Base-by-base conservation (phyloP, 2,888 invertebrate species). In the Hydropsyche betteni region DNA sequence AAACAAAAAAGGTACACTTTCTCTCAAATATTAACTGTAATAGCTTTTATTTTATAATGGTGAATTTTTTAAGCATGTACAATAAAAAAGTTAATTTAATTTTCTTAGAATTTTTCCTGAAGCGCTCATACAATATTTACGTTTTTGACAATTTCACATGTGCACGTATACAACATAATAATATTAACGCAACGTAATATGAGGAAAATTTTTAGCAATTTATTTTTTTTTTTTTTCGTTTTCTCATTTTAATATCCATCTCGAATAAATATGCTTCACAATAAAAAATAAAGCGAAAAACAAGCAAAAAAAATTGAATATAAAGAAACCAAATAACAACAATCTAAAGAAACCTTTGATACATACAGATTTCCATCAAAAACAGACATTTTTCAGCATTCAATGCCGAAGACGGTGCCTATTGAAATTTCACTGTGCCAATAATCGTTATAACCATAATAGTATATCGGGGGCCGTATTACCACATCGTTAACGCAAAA, bases 401-500 rank as follows among this genome's bases (percentile, higher is more conserved):
- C 44, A 6, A 8, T 8, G 10, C 10, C 44, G 44, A 44, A 44
- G 44, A 44, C 7, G 44, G 4, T 10, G 10, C 6, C 10, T 10
- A 10, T 44, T 10, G 44, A 44, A 44, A 44, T 44, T 44, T 44
- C 44, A 6, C 44, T 8, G 44, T 44, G 44, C 44, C 44, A 44
- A 44, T 44, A 44, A 44, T 44, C 44, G 44, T 58, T 6, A 58
- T 58, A 58, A 5, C 53, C 16, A 16, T 69, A 69, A n/a, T 36
- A 38, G n/a, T 50, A 69, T 69, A 69, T 69, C 38, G 69, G 16
- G 33, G 34, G 7, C 53, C 70, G 34, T 51, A 70, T 70, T 70
- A 70, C 70, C 70, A 70, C 70, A 70, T 70, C 70, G 70, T 70
- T 70, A 70, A 53, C 70, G 44, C 24, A 16, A 50, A 14, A 36